Base-by-base conservation (phyloP, 1,140 invertebrate species). In the Eciton burchellii region DNA sequence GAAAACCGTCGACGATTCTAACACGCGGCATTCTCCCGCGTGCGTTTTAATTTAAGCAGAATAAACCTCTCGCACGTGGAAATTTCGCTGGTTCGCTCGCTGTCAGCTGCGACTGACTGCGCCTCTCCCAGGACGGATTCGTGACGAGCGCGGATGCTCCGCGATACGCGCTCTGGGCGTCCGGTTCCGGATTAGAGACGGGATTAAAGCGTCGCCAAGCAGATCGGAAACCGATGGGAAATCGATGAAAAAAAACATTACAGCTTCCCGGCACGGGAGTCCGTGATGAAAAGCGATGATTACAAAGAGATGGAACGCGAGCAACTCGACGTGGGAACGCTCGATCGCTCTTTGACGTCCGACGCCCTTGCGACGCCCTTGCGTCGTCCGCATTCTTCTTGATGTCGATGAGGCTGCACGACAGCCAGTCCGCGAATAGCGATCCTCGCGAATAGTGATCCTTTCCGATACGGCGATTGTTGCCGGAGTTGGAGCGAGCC, bases 41-140 rank as follows among this genome's bases (percentile, higher is more conserved):
- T 57, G 74, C 63, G 68, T 68, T 79, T 79, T 79, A 79, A 79
- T 79, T 70, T 70, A 57, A 79, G 68, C 52, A 43, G 74, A 82
- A 87, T 83, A 81, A 79, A 88, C 81, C 71, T 81, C 84, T 85
- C 73, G 74, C 70, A 83, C 65, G 35, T 73, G 82, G 70, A 88
- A 84, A 87, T 88, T 29, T 14, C 65, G 71, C 63, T 54, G 29
- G 62, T 66, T 52, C 52, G 49, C 29, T 68, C 84, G 74, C 84
- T 87, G 84, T 86, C 86, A 87, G 84, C 85, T 84, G 86, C 74
- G 68, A 74, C 74, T 83, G 81, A 86, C 86, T 81, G 81, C 83
- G 82, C 74, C 62, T 54, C 86, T 84, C 84, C 56, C 74, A 47
- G 82, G 62, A 86, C 29, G 29, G 56, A 71, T 63, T 77, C 54